Evolutionary conservation across 2,888 invertebrate genomes (phyloP), one percentile per base, ranked within the genome.

Genomic region (Erannis defoliaria): DNA sequence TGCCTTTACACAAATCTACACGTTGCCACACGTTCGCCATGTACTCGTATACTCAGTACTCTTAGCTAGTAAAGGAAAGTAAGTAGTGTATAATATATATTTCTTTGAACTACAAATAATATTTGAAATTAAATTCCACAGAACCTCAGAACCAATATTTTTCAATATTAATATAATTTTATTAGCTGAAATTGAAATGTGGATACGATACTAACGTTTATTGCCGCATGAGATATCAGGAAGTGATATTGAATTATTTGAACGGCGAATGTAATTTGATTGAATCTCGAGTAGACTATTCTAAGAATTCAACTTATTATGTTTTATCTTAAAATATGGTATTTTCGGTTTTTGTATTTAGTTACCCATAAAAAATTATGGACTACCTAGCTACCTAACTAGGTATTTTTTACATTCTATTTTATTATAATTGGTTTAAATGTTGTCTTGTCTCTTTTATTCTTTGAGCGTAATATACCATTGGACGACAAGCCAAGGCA

Each of bases 191-290:
- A 67, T 48, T 56, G 63, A 65, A 72, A 67, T 54, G 49, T 65
- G 26, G 60, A 61, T 37, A 51, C 53, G 59, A 37, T 54, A 64
- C 35, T 38, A 46, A 50, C 42, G 42, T 57, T 68, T 73, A 73
- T 71, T 63, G 56, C 61, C 64, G 57, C 64, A 58, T 42, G 49
- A 63, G 38, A 62, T 58, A 64, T 64, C 62, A 49, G 63, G 53
- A 69, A 74, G 70, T 71, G 68, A 72, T 76, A 72, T 75, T 67
- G 67, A 54, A 70, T 76, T 67, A 37, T 48, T 16, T 14, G 14
- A 48, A 26, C 16, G 64, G 31, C 43, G 16, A 23, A 31, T 55
- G 50, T 58, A 46, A 45, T 48, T 58, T 38, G 51, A 40, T 62
- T 62, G 31, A 43, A 64, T 67, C 55, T 57, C 33, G 46, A 53